Percentiles rank a stretch among this genome's conserved stretches.
These are phyloP conservation scores for Petroica traversi DNA, from an alignment of 2,113 vertebrate species.

Conservation along the genomic window DNA sequence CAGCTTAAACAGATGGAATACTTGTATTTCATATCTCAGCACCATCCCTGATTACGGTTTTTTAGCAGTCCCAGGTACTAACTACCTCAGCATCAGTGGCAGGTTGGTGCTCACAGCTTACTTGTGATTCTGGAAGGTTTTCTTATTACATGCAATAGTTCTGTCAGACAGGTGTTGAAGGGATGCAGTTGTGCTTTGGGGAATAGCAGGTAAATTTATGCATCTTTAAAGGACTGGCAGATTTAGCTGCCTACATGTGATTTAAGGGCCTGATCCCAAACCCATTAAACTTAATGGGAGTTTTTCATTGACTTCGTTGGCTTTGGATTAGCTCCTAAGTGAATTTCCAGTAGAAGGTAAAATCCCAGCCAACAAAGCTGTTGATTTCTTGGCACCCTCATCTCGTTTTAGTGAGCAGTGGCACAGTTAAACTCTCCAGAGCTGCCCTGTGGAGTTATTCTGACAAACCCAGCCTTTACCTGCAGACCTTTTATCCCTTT, in stretches of 20 bases:
- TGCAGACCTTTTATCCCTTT: neutral
- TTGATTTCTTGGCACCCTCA: constrained; percentile 38
- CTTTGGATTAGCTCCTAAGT: constrained; percentile 63
- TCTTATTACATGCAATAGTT: constrained; percentile 48
- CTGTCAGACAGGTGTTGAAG: constrained; percentile 59
- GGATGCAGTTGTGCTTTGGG: constrained; percentile 50
- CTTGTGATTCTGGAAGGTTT: constrained; percentile 61
- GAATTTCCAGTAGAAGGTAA: constrained; percentile 63
- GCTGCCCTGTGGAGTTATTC: neutral
- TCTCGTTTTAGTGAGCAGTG: neutral
- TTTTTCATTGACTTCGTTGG: constrained; percentile 63
- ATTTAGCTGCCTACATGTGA: constrained; percentile 54
- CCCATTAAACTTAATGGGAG: constrained; percentile 59
- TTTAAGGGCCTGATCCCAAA: constrained; percentile 61
- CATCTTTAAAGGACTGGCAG: constrained; percentile 66
- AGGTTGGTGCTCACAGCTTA: constrained; percentile 43
- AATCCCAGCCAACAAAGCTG: constrained; percentile 49
- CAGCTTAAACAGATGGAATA: constrained; percentile 24
- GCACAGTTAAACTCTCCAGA: neutral
- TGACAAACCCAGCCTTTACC: neutral
- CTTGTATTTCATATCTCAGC: constrained; percentile 32
- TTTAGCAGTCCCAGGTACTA: constrained; percentile 44
- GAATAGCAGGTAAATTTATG: constrained; percentile 62
- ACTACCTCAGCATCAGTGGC: constrained; percentile 23
- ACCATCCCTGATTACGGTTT: neutral